These are phyloP conservation scores for Archaeoteleia sp. DNA, from an alignment of 2,888 invertebrate genomes.

Conservation along the genomic window DNA sequence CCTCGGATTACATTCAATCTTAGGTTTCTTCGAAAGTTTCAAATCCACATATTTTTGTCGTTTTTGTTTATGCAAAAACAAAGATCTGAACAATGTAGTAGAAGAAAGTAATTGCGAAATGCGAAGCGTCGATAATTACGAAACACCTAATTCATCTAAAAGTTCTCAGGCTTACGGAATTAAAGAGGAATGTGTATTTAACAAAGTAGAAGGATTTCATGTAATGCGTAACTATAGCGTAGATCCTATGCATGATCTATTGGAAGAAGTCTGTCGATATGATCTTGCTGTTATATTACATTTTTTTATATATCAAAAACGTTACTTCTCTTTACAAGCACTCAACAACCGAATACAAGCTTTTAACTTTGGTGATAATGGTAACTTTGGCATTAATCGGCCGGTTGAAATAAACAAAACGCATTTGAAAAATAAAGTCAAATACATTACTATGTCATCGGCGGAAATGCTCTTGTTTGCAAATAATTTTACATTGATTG, in stretches of 20 bases:
- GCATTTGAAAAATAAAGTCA: conserved; percentile 26
- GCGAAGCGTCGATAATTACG: conserved; percentile 4
- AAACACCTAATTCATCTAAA: neutral
- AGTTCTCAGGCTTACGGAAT: conserved; percentile 6
- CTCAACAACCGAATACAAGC: conserved; percentile 19
- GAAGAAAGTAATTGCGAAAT: conserved; percentile 10
- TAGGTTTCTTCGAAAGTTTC: conserved; percentile 21
- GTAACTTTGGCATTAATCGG: conserved; percentile 15
- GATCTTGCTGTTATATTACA: conserved; percentile 16
- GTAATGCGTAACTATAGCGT: conserved; percentile 9
- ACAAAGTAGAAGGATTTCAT: conserved; percentile 25
- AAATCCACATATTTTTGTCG: conserved; percentile 13
- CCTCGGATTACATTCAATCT: conserved; percentile 11
- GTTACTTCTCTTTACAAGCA: conserved; percentile 21
- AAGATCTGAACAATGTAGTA: conserved; percentile 4
- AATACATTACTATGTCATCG: conserved; percentile 40
- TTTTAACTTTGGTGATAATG: conserved; percentile 10
- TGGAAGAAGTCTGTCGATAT: conserved; percentile 26
- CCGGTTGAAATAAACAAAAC: conserved; percentile 30
- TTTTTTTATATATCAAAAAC: conserved; percentile 24
- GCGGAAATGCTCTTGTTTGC: conserved; percentile 46
- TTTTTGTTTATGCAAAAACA: conserved; percentile 12
- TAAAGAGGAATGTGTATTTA: conserved; percentile 23
- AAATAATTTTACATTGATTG: conserved; percentile 39
- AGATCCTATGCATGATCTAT: conserved; percentile 37